Evolutionary conservation across 1,140 invertebrate genomes (phyloP), one percentile per base, ranked within the genome.

Genomic region (Plutomurus gul): DNA sequence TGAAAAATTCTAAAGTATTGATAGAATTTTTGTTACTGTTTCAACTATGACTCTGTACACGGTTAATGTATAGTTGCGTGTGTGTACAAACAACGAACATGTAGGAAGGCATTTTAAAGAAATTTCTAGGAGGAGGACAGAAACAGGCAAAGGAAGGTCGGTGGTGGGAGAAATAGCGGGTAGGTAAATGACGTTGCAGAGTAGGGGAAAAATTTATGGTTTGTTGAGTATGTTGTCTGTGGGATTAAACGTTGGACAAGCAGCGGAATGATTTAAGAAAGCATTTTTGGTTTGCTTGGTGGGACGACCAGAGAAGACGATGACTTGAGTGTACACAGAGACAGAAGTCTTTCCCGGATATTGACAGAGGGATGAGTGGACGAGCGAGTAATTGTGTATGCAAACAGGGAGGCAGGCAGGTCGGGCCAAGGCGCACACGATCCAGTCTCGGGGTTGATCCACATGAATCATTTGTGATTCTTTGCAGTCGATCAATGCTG

Each of bases 381-480:
- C 27, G n/a, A 22, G 47, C 20, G 18, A 22, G 51, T 27, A 56
- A 56, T 56, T 11, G 30, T 65, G 18, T 65, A 36, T 65, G 56
- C 56, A 65, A 65, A 65, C 56, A 65, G 18, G n/a, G n/a, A n/a
- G n/a, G n/a, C n/a, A n/a, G n/a, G n/a, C n/a, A n/a, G n/a, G n/a
- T n/a, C n/a, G n/a, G n/a, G n/a, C n/a, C n/a, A n/a, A n/a, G n/a
- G n/a, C n/a, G n/a, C n/a, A n/a, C n/a, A n/a, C n/a, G n/a, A n/a
- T n/a, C n/a, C n/a, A n/a, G n/a, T n/a, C n/a, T n/a, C n/a, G n/a
- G 56, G 56, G 56, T 27, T 65, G 56, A 65, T 65, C 56, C 56
- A 65, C 56, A 65, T 65, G 56, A 65, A 65, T 65, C 56, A 65
- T 65, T 65, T 65, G 56, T 65, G 56, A 65, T 65, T 16, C 30